Evolutionary conservation across 1,140 invertebrate species (phyloP).

Genomic region (Zophobas atratus): DNA sequence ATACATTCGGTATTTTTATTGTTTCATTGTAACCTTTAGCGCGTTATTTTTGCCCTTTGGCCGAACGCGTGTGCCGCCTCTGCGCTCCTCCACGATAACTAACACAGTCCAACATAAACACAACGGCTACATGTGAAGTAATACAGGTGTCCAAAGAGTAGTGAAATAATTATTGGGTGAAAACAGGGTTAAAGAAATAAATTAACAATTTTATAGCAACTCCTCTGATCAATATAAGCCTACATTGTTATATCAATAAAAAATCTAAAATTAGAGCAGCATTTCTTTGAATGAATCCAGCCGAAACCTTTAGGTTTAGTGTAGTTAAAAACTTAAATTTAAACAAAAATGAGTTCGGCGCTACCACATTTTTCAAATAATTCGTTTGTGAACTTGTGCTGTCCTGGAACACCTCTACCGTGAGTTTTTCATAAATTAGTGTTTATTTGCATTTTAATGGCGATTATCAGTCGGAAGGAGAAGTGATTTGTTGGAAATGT

Average conservation of each 20-base stretch:
- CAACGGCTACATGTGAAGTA: neutral
- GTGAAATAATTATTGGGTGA: slow-evolving; percentile 32
- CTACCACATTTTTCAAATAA: slow-evolving; percentile 17
- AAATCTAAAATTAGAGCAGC: slow-evolving; percentile 24
- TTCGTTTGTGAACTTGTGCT: slow-evolving; percentile 17
- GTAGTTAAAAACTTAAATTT: slow-evolving; percentile 5
- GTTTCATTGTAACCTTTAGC: too few species aligned
- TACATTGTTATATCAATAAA: slow-evolving; percentile 38
- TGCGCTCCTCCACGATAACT: neutral
- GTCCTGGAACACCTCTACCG: neutral
- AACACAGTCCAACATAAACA: neutral
- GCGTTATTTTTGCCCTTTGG: too few species aligned
- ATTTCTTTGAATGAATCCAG: neutral
- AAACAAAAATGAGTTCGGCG: slow-evolving; percentile 30
- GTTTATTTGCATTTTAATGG: neutral
- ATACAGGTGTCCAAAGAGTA: slow-evolving; percentile 1
- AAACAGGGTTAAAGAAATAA: slow-evolving; percentile 19
- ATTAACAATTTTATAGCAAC: slow-evolving; percentile 16
- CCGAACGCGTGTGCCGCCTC: neutral
- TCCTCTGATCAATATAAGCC: slow-evolving; percentile 10
- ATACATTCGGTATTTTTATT: too few species aligned
- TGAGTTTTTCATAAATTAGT: neutral
- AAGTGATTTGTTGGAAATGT: too few species aligned
- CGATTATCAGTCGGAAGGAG: neutral
- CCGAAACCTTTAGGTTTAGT: neutral